phyloP scores from a whole-genome alignment of 37 sponge, comb jelly and placozoan species.

The Aplysina aerophoba region DNA sequence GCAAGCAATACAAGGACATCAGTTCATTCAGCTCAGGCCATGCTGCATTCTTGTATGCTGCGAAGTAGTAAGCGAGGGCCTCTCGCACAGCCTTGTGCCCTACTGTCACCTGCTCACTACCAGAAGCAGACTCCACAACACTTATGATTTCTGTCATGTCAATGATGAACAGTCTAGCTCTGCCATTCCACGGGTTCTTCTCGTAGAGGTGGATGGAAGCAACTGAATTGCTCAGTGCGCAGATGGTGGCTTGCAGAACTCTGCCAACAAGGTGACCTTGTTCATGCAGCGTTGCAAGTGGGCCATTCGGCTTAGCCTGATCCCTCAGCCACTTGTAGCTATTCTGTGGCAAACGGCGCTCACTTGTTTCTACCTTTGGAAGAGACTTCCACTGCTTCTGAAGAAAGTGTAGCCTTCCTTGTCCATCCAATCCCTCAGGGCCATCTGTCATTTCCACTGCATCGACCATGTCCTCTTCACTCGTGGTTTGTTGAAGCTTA shows the following conservation, averaged over 20 bases:
- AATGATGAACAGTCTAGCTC: conserved; percentile 6
- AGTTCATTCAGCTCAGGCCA: conserved; percentile 1
- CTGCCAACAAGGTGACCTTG: not conserved
- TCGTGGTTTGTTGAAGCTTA: too few relatives aligned
- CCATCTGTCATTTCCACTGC: conserved; percentile 20
- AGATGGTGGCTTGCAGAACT: conserved; percentile 8
- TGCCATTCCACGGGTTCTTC: conserved; percentile 30
- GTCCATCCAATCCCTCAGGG: not conserved
- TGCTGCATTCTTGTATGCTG: not conserved
- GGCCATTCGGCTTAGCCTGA: not conserved
- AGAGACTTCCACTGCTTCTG: conserved; percentile 16
- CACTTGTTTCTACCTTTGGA: not conserved
- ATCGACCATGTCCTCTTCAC: conserved; percentile 24
- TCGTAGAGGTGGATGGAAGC: conserved; percentile 27
- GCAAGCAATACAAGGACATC: not conserved
- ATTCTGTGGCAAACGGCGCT: not conserved
- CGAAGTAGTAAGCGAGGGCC: conserved; percentile 6
- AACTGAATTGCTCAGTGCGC: conserved; percentile 6
- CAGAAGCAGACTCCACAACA: not conserved
- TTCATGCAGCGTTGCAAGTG: not conserved
- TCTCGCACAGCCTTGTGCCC: not conserved
- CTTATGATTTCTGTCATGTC: not conserved
- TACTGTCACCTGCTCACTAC: too few relatives aligned
- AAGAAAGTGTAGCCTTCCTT: not conserved
- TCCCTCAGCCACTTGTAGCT: conserved; percentile 4